A percentile compares a stretch with the other conserved stretches of the same genome.
Conservation (phyloP, 2,797 vertebrate genomes). For the Scarus forsteni region DNA sequence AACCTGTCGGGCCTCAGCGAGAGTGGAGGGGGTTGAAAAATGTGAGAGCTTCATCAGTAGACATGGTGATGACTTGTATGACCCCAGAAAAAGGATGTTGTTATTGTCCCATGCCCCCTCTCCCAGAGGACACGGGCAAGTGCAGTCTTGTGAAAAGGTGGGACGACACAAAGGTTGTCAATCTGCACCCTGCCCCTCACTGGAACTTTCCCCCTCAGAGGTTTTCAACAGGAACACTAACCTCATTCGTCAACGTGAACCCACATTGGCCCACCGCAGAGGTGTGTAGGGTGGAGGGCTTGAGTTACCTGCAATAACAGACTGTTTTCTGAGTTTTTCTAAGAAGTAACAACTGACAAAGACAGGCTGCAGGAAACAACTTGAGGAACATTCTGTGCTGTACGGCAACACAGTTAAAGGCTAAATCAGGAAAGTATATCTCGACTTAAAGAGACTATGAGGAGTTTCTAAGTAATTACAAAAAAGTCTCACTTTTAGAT, state of each 20-base stretch:
- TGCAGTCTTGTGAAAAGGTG: slow-evolving; percentile 53
- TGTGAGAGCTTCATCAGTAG: slow-evolving; percentile 28
- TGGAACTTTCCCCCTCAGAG: slow-evolving; percentile 54
- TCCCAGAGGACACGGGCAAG: slow-evolving; percentile 56
- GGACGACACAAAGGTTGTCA: slow-evolving; percentile 59
- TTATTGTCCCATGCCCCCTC: slow-evolving; percentile 52
- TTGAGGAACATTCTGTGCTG: background rate
- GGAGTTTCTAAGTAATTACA: too few species aligned
- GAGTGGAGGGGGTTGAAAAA: slow-evolving; percentile 20
- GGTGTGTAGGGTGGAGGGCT: slow-evolving; percentile 23
- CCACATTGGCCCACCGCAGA: slow-evolving; percentile 20
- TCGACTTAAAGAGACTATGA: too few species aligned
- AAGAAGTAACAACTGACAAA: slow-evolving; percentile 8
- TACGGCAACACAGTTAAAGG: slow-evolving; percentile 3
- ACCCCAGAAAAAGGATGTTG: slow-evolving; percentile 67
- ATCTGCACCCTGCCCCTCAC: slow-evolving; percentile 52
- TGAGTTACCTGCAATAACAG: slow-evolving; percentile 34
- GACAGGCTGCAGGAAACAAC: background rate
- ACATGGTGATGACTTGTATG: slow-evolving; percentile 57
- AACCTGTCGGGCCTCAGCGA: slow-evolving; percentile 47
- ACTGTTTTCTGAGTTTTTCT: background rate
- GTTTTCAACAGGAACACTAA: slow-evolving; percentile 56
- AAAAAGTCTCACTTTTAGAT: too few species aligned
- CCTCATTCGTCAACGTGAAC: slow-evolving; percentile 56
- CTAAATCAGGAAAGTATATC: slow-evolving; percentile 11